Evolutionary conservation across 1,140 invertebrate genomes (phyloP).

Genomic region (Berghia stephanieae): DNA sequence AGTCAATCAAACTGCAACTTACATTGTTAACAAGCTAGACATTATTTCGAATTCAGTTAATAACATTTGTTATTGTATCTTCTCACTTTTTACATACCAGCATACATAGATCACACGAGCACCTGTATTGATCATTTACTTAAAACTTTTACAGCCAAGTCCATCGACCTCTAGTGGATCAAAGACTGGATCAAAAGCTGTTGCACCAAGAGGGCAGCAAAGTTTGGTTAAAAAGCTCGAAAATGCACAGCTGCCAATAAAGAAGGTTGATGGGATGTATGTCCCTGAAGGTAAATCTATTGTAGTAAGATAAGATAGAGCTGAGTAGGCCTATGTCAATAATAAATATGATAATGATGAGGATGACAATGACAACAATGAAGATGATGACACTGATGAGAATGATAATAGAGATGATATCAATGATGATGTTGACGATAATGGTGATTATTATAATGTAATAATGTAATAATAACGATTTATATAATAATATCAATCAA

Average conservation of each 20-base stretch:
- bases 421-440: background rate
- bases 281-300: conserved; percentile 24
- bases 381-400: background rate
- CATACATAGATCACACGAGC: too few species aligned
- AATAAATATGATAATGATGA: background rate
- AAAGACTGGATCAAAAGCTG: too few species aligned
- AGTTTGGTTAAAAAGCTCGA: conserved; percentile 26
- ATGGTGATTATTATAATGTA: background rate
- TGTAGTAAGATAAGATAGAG: background rate
- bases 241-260: conserved; percentile 25
- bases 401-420: background rate
- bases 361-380: background rate
- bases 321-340: background rate
- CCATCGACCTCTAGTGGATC: too few species aligned
- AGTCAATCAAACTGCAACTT: too few species aligned
- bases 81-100: too few species aligned
- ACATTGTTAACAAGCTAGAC: too few species aligned
- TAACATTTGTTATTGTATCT: too few species aligned
- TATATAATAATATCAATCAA: background rate
- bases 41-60: too few species aligned
- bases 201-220: conserved; percentile 21
- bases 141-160: too few species aligned
- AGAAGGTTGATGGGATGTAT: conserved; percentile 35
- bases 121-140: too few species aligned
- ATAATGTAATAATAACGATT: background rate